Conservation (phyloP, 2,888 invertebrate genomes). For the Calameuta idolon region DNA sequence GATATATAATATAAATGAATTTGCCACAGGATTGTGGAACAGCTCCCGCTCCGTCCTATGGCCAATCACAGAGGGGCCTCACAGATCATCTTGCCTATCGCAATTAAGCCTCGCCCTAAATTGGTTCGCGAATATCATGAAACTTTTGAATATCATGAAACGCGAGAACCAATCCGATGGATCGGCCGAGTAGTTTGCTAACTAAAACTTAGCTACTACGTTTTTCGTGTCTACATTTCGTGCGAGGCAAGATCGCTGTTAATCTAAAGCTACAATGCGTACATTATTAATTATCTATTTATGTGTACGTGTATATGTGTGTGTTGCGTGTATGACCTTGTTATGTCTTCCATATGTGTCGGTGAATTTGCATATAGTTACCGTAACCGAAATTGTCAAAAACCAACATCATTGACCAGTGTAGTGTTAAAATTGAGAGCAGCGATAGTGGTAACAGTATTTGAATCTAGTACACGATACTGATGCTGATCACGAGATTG, state of each 20-base stretch:
- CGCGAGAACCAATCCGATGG: slow-evolving; percentile 12
- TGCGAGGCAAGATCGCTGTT: slow-evolving; percentile 28
- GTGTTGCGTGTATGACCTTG: slow-evolving; percentile 10
- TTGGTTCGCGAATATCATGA: not conserved
- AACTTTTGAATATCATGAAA: not conserved
- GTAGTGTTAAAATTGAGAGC: not conserved
- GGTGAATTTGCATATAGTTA: not conserved
- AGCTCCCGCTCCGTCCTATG: slow-evolving; percentile 26
- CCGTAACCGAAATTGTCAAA: not conserved
- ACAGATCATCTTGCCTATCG: slow-evolving; percentile 11
- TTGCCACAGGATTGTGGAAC: slow-evolving; percentile 26
- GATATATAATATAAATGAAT: slow-evolving; percentile 24
- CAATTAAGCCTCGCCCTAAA: not conserved
- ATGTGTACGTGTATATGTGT: slow-evolving; percentile 20
- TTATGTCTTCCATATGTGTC: not conserved
- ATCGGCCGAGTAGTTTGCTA: slow-evolving; percentile 23
- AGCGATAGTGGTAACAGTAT: not conserved
- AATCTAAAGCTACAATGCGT: slow-evolving; percentile 18
- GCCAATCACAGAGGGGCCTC: slow-evolving; percentile 28
- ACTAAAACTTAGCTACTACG: slow-evolving; percentile 28
- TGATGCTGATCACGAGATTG: too few species aligned
- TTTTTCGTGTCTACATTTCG: slow-evolving; percentile 30
- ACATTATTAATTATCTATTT: slow-evolving; percentile 15
- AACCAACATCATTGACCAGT: not conserved
- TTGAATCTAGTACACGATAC: not conserved